Conservation (phyloP, 2,888 invertebrate species). For the Priocnemis perturbator region DNA sequence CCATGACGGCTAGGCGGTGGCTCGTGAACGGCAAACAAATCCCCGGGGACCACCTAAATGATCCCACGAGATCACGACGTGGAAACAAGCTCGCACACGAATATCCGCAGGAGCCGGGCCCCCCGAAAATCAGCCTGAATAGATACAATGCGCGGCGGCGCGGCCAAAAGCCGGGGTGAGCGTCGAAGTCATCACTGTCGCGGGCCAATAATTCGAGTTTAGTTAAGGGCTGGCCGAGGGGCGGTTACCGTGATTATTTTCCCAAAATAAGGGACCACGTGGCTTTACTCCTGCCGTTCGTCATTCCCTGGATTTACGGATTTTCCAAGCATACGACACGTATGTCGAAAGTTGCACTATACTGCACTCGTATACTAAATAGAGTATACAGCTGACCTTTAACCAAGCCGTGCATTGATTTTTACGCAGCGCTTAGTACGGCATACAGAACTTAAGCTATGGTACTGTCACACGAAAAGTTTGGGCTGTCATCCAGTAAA, state of each 20-base stretch:
- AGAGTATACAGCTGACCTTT: too few species aligned
- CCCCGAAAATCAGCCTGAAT: conserved; percentile 1
- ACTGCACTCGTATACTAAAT: too few species aligned
- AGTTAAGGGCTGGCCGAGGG: conserved; percentile 53
- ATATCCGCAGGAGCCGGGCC: background rate
- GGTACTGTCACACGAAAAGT: too few species aligned
- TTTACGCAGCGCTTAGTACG: too few species aligned
- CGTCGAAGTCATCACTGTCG: conserved; percentile 6
- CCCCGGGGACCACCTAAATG: conserved; percentile 20
- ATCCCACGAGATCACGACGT: conserved; percentile 18
- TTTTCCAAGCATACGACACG: background rate
- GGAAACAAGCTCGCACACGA: background rate
- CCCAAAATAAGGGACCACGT: background rate
- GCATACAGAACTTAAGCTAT: too few species aligned
- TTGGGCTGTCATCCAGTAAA: too few species aligned
- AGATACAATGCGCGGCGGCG: background rate
- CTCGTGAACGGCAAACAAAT: conserved; percentile 16
- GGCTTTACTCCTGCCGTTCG: background rate
- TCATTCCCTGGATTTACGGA: background rate
- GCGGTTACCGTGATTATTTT: conserved; percentile 1
- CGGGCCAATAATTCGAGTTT: conserved; percentile 60
- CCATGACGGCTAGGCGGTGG: conserved; percentile 9
- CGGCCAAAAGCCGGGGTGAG: background rate
- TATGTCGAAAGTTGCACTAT: too few species aligned
- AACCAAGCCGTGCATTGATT: too few species aligned